Percentiles rank a stretch among this genome's conserved stretches.
phyloP scores from a whole-genome alignment of 2,797 vertebrate species.

The Spinibarbus caldwelli region DNA sequence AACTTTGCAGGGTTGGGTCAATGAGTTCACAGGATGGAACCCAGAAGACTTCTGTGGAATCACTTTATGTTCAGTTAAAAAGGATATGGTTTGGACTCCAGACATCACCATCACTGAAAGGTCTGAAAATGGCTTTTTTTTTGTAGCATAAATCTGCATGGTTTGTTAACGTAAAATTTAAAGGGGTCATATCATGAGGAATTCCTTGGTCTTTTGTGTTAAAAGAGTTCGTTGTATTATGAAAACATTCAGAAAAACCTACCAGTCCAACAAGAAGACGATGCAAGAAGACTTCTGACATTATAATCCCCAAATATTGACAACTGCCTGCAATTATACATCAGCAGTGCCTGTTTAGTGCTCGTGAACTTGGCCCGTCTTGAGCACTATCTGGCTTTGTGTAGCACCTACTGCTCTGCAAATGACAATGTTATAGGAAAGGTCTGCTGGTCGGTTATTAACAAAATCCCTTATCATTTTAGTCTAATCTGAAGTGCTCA shows the following conservation, averaged over 20 bases:
- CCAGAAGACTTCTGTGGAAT: constrained; percentile 50
- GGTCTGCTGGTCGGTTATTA: neutral
- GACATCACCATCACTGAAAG: constrained; percentile 37
- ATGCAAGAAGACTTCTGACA: too few species aligned
- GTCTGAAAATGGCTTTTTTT: neutral
- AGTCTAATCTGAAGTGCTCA: too few species aligned
- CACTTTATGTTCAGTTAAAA: neutral
- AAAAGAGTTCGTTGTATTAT: neutral
- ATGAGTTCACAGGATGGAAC: constrained; percentile 34
- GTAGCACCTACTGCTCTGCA: neutral
- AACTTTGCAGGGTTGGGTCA: constrained; percentile 34
- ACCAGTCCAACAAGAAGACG: neutral
- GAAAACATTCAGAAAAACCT: neutral
- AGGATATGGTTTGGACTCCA: constrained; percentile 48
- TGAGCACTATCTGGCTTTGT: neutral
- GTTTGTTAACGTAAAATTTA: neutral
- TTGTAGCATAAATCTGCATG: neutral
- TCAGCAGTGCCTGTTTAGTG: neutral
- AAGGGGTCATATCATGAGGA: neutral
- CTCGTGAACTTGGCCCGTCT: neutral
- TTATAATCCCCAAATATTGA: neutral
- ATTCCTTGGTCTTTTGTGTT: neutral
- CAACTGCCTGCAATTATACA: neutral
- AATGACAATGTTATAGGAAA: neutral
- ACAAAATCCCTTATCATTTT: neutral